Base-by-base conservation (phyloP, 2,113 vertebrate genomes). In the Columba janthina region DNA sequence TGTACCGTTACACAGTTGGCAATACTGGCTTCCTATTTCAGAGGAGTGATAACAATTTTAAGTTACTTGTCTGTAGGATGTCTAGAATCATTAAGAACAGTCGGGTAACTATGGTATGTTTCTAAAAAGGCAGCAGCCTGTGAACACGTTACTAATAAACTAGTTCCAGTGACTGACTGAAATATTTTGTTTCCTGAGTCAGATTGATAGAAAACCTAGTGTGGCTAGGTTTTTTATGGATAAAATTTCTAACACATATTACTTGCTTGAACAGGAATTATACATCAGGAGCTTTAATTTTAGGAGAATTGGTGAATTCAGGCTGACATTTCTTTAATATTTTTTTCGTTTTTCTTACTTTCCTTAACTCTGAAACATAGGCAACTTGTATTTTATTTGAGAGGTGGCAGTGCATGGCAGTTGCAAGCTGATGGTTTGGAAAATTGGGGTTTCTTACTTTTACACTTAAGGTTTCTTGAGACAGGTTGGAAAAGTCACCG, bases 71-170 rank as follows among this genome's bases (percentile, higher is more conserved):
- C 89, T 94, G 87, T 82, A 54, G 69, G 79, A 74, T 95, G 93
- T 83, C 92, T 90, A 46, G 82, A 93, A 76, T 84, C 90, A 93
- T 95, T 90, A 94, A 71, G 92, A 92, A 81, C 83, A 92, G 88
- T 57, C 69, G 50, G 90, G 70, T 95, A 85, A 84, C 79, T 88
- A 60, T 69, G 57, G 65, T 34, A 14, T 81, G 53, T 84, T 96
- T 86, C 90, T 90, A 85, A 90, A 95, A 83, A 11, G 15, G 89
- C 78, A 48, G 65, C 76, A 84, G 56, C 13, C 50, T 93, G 90
- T 34, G 79, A 96, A 90, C 18, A 53, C 32, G 88, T 94, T 93
- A 85, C 81, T 85, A 56, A 67, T 80, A 93, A 93, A 79, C 32
- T 50, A 31, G 53, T 94, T 84, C 48, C 60, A 81, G 38, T 34